A percentile compares a stretch with the other conserved stretches of the same genome.
Evolutionary conservation across 2,113 vertebrate genomes (phyloP).

Genomic region (Dendropsophus ebraccatus): DNA sequence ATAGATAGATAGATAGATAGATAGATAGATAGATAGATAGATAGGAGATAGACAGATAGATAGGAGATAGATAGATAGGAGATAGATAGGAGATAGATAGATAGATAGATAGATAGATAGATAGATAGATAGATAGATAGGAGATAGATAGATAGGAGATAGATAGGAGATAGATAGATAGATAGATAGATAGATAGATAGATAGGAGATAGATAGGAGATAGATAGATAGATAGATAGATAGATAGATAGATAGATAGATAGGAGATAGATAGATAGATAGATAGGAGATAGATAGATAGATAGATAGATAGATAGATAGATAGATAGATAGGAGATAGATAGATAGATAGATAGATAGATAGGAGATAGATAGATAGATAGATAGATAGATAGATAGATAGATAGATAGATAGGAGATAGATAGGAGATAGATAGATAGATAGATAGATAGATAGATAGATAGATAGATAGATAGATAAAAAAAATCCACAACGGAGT

Average conservation of each 20-base stretch:
- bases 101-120: no score
- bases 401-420: background rate
- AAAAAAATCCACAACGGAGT: no score
- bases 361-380: background rate
- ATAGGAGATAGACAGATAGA: no score
- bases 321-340: background rate
- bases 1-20: no score
- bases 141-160: no score
- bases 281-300: background rate
- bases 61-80: no score
- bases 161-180: background rate
- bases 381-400: slow-evolving; percentile 10
- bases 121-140: no score
- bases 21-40: no score
- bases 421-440: background rate
- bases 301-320: slow-evolving; percentile 10
- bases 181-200: background rate
- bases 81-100: background rate
- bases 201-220: no score
- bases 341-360: background rate
- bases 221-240: background rate
- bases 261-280: background rate
- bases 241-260: background rate
- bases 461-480: no score
- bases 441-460: slow-evolving; percentile 9